A percentile compares a stretch with the other conserved stretches of the same genome.
These are phyloP conservation scores for Oryzias melastigma DNA, from an alignment of 2,113 vertebrate genomes.

Conservation along the genomic window DNA sequence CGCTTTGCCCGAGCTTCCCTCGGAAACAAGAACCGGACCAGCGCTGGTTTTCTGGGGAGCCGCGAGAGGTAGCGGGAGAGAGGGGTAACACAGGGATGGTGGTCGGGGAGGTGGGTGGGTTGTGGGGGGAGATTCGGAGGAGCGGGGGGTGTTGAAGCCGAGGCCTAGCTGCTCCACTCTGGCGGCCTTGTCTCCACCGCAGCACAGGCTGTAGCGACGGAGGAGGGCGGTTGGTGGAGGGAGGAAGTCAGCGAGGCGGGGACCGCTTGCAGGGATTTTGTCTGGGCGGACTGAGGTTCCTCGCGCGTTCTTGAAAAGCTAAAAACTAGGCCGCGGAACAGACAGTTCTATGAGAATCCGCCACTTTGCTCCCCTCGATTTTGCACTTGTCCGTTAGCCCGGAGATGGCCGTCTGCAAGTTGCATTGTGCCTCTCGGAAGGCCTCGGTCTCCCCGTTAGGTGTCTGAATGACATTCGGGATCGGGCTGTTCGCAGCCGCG, in stretches of 20 bases:
- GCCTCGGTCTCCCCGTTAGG: conserved; percentile 64
- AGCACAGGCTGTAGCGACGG: conserved; percentile 66
- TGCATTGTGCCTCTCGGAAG: conserved; percentile 74
- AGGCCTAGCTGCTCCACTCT: conserved; percentile 73
- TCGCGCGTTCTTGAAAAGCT: conserved; percentile 26
- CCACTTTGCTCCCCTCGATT: conserved; percentile 40
- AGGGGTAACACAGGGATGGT: conserved; percentile 71
- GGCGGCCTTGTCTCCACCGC: conserved; percentile 75
- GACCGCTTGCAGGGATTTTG: conserved; percentile 44
- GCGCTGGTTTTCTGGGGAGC: conserved; percentile 72
- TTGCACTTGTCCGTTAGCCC: conserved; percentile 63
- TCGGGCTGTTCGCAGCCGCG: conserved; percentile 25
- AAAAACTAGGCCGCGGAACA: conserved; percentile 46
- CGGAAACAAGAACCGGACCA: conserved; percentile 71
- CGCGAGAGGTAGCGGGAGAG: conserved; percentile 73
- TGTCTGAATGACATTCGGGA: conserved; percentile 53
- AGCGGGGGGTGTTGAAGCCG: conserved; percentile 49
- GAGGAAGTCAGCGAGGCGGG: conserved; percentile 68
- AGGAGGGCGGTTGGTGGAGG: conserved; percentile 70
- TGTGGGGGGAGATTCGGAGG: not conserved
- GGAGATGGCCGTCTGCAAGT: conserved; percentile 69
- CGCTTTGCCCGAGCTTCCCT: conserved; percentile 52
- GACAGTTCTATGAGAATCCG: conserved; percentile 37
- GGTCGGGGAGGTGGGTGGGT: conserved; percentile 57
- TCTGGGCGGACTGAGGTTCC: conserved; percentile 40